phyloP scores from a whole-genome alignment of 2,888 invertebrate species.

The Gortyna flavago region DNA sequence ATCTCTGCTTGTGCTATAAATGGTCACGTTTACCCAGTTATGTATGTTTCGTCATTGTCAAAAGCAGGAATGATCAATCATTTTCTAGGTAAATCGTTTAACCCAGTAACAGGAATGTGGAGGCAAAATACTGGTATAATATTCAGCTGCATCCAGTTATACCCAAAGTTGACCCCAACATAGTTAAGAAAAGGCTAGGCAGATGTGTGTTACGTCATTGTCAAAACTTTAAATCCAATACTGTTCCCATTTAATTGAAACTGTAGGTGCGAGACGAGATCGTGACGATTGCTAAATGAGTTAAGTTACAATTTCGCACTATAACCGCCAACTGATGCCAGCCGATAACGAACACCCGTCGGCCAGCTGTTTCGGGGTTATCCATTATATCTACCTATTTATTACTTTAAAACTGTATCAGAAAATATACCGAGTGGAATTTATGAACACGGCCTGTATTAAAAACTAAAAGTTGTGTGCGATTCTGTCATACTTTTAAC shows the following conservation, averaged over 20 bases:
- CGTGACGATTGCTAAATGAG: constrained; percentile 53
- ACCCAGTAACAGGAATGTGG: neutral
- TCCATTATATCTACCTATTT: constrained; percentile 55
- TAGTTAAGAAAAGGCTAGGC: neutral
- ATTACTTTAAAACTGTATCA: constrained; percentile 56
- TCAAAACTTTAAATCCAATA: constrained; percentile 39
- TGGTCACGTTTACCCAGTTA: neutral
- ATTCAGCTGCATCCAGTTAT: neutral
- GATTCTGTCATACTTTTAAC: neutral
- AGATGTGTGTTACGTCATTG: neutral
- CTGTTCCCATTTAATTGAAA: constrained; percentile 40
- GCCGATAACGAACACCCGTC: constrained; percentile 56
- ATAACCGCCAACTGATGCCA: constrained; percentile 56
- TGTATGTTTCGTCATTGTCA: neutral
- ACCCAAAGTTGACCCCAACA: neutral
- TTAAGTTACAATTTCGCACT: constrained; percentile 58
- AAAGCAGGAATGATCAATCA: neutral
- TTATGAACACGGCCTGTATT: constrained; percentile 38
- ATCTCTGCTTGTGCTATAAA: neutral
- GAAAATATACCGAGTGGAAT: constrained; percentile 48
- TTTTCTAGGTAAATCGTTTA: neutral
- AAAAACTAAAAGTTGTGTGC: constrained; percentile 22
- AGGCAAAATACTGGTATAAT: neutral
- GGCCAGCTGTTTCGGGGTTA: constrained; percentile 52
- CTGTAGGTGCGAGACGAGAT: constrained; percentile 46